Conservation (phyloP, 2,888 invertebrate genomes). For the Coenonympha glycerion region DNA sequence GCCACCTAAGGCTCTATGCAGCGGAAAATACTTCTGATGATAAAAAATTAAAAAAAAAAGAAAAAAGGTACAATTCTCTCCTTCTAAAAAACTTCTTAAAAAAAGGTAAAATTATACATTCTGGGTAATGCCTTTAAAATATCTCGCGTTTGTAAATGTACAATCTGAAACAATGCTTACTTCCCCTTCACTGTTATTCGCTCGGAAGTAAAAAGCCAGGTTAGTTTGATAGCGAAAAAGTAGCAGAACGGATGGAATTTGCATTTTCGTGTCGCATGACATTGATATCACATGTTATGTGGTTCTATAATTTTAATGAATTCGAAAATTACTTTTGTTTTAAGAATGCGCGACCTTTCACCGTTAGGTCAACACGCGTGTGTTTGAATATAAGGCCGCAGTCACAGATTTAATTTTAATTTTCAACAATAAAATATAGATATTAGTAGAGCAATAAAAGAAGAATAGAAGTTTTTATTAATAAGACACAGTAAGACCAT, state of each 20-base stretch:
- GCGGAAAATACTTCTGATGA: too few species aligned
- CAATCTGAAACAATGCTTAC: not conserved
- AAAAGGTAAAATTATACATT: too few species aligned
- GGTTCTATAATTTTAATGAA: conserved; percentile 61
- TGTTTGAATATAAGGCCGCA: not conserved
- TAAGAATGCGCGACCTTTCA: conserved; percentile 1
- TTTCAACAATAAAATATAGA: too few species aligned
- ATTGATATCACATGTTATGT: conserved; percentile 49
- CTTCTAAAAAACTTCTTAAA: too few species aligned
- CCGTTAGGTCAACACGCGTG: not conserved
- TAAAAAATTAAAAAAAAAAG: too few species aligned
- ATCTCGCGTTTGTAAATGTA: not conserved
- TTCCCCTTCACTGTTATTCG: conserved; percentile 11
- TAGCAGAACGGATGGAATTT: conserved; percentile 46
- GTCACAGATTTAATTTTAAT: too few species aligned
- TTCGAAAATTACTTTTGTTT: conserved; percentile 51
- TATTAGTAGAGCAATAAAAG: too few species aligned
- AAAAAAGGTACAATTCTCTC: too few species aligned
- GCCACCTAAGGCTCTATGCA: too few species aligned
- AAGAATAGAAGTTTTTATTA: too few species aligned
- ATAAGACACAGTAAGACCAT: too few species aligned
- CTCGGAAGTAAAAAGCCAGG: not conserved
- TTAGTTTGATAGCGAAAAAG: conserved; percentile 37
- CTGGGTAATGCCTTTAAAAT: too few species aligned
- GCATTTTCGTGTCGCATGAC: conserved; percentile 71